Evolutionary conservation across 2,797 vertebrate species (phyloP).

Genomic region (Macrochelys suwanniensis): DNA sequence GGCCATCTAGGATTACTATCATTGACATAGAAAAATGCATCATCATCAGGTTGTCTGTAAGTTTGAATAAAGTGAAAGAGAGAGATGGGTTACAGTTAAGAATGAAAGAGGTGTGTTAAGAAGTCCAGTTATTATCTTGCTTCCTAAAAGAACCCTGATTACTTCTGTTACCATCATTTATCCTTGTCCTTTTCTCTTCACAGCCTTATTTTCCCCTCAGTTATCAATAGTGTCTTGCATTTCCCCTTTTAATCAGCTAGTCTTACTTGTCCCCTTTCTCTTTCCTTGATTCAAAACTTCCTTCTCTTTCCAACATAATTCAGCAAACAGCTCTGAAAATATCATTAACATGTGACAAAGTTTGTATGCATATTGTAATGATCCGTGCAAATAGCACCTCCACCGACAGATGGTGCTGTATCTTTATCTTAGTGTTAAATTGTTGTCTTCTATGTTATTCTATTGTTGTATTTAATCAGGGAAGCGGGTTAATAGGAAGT

Average conservation of each 20-base stretch:
- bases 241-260: no score
- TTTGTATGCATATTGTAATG: neutral
- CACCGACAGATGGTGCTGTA: neutral
- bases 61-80: neutral
- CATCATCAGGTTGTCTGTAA: neutral
- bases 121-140: neutral
- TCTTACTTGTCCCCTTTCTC: neutral
- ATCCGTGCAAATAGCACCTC: neutral
- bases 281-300: neutral
- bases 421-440: neutral
- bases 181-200: neutral
- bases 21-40: neutral
- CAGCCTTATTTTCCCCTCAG: neutral
- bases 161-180: neutral
- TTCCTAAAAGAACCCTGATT: neutral
- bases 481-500: neutral
- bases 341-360: neutral
- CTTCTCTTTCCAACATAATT: neutral
- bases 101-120: neutral
- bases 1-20: neutral
- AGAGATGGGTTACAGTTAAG: neutral
- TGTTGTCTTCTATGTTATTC: neutral
- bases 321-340: neutral
- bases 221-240: neutral
- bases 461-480: neutral